Percentiles rank a stretch among this genome's conserved stretches.
phyloP scores from a whole-genome alignment of 2,797 vertebrate species.

The Micropoecilia bifurca region DNA sequence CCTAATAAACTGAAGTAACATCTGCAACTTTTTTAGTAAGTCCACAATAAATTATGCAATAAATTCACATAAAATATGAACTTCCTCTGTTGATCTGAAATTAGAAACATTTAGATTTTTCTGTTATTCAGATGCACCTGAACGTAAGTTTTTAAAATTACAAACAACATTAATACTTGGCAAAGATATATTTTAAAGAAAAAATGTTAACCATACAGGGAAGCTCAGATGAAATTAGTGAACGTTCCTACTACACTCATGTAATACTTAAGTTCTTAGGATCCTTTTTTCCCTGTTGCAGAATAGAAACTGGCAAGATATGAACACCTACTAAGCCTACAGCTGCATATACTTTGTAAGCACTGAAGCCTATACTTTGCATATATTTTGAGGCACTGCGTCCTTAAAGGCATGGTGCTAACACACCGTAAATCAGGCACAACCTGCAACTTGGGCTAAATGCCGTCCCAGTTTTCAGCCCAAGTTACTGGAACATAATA shows the following conservation, averaged over 20 bases:
- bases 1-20: conserved; percentile 1
- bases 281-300: conserved; percentile 16
- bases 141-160: conserved; percentile 32
- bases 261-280: conserved; percentile 5
- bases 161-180: conserved; percentile 53
- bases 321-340: conserved; percentile 48
- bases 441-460: background rate
- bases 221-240: conserved; percentile 33
- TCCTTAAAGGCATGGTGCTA: conserved; percentile 69
- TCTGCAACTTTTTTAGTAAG: background rate
- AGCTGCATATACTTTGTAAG: conserved; percentile 65
- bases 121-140: background rate
- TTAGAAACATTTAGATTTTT: background rate
- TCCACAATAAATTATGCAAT: too few relatives aligned
- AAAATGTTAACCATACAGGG: conserved; percentile 38
- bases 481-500: conserved; percentile 51
- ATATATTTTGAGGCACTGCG: conserved; percentile 78
- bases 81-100: background rate
- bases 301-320: conserved; percentile 13
- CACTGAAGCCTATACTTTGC: conserved; percentile 66
- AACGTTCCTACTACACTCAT: conserved; percentile 41
- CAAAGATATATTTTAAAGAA: conserved; percentile 43
- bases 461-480: conserved; percentile 30
- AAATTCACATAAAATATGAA: background rate
- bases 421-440: conserved; percentile 27